These are phyloP conservation scores for Leptinotarsa haldemani DNA, from an alignment of 2,888 invertebrate genomes.

Conservation along the genomic window DNA sequence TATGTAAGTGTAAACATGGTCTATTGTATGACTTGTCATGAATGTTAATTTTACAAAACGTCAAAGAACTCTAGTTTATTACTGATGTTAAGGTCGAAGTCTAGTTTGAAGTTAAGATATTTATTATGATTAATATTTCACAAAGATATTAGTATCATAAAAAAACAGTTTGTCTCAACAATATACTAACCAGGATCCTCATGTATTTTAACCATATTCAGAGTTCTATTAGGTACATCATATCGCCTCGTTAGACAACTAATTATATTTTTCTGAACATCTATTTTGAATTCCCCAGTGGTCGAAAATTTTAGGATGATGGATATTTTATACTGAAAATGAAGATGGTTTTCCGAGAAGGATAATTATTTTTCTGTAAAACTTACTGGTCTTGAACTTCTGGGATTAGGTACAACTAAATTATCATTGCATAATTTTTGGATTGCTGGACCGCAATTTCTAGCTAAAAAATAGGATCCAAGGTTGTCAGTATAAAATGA, in stretches of 20 bases:
- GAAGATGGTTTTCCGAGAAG: background rate
- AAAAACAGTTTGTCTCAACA: no score
- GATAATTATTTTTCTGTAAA: background rate
- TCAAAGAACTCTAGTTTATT: no score
- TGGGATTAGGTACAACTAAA: conserved; percentile 61
- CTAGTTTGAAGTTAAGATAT: no score
- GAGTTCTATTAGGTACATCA: conserved; percentile 54
- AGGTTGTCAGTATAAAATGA: conserved; percentile 57
- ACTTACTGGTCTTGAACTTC: conserved; percentile 54
- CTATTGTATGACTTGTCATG: no score
- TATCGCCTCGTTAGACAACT: conserved; percentile 63
- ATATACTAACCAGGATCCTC: conserved; percentile 62
- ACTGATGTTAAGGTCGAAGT: no score
- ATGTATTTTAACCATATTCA: conserved; percentile 66
- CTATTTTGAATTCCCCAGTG: conserved; percentile 65
- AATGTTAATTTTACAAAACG: no score
- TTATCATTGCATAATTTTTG: conserved; percentile 66
- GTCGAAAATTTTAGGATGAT: conserved; percentile 66
- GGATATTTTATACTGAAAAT: conserved; percentile 50
- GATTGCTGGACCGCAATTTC: conserved; percentile 68
- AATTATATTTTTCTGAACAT: conserved; percentile 65
- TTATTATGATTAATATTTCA: no score
- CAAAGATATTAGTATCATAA: no score
- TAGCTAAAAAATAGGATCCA: conserved; percentile 65
- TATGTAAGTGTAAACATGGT: no score